Base-by-base conservation (phyloP, 2,888 invertebrate species). In the Pegoplata infirma region DNA sequence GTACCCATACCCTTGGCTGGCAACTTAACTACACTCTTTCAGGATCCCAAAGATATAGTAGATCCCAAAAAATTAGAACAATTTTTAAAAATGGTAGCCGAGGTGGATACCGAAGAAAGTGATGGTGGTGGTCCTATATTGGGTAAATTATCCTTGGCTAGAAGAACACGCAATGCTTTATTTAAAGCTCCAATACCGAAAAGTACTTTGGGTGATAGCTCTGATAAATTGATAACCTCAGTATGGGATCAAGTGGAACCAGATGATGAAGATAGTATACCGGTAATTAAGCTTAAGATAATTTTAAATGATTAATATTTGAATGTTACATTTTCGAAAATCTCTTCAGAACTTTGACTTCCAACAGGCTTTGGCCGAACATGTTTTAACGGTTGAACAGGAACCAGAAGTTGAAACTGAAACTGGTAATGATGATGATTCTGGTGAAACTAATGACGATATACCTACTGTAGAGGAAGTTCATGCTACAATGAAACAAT, bases 101-200 rank as follows among this genome's bases (percentile, higher is more conserved):
- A 87, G 3, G 85, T 90, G 2, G 89, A 90, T 56, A 89, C 89
- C 0, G 90, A 90, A 76, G 89, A 89, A 71, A 89, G 89, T 76
- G 88, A 89, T 83, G 83, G 83, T 14, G 93, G 93, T 71, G 91
- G 91, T 0, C 93, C 93, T n/a, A 88, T 94, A 40, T 87, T 94
- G 77, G 94, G 94, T 0, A 92, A 93, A 67, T 91, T 94, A 0
- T 93, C 94, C 0, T 90, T 94, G 56, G 92, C 92, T 2, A 90
- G 93, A 8, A 89, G 94, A n/a, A 94, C 94, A 0, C 92, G 93
- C 66, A 92, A 93, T 0, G 94, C 94, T 0, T 83, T 90, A 10
- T 85, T 87, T 14, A 86, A 86, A 68, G 85, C 84, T 51, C 83
- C 85, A 44, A 84, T 87, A 6, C 74, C 82, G n/a, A 84, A 84